Percentiles rank a stretch among this genome's conserved stretches.
phyloP scores from a whole-genome alignment of 2,797 vertebrate genomes.

The Enoplosus armatus region DNA sequence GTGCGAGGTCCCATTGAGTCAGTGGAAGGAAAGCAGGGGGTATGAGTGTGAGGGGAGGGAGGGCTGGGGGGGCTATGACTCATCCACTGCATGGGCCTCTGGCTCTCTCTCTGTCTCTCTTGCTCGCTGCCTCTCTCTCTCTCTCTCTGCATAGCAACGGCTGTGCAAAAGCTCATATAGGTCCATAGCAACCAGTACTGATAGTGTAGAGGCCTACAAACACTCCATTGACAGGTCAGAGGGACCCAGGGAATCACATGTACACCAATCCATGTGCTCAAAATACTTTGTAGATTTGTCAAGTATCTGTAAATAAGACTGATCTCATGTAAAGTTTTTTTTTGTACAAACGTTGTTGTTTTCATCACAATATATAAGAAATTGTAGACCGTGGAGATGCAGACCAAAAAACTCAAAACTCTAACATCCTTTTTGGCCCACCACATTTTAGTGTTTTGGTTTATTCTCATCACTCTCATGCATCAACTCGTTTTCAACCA shows the following conservation, averaged over 20 bases:
- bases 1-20: constrained; percentile 74
- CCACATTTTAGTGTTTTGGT: neutral
- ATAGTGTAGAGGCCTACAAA: constrained; percentile 46
- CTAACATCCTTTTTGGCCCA: too few species aligned
- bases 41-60: constrained; percentile 58
- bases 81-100: constrained; percentile 79
- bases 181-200: constrained; percentile 71
- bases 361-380: neutral
- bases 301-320: neutral
- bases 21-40: constrained; percentile 68
- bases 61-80: constrained; percentile 72
- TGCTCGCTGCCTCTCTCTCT: constrained; percentile 31
- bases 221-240: constrained; percentile 53
- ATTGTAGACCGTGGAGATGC: neutral
- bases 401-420: too few species aligned
- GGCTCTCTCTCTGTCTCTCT: constrained; percentile 52
- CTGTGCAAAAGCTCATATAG: constrained; percentile 68
- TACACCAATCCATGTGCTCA: neutral
- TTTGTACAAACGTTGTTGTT: neutral
- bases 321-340: neutral
- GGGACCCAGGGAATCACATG: constrained; percentile 36
- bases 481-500: neutral
- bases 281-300: neutral
- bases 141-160: constrained; percentile 75
- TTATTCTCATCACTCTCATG: neutral